Conservation (phyloP, 2,113 vertebrate genomes). For the Hirundichthys speculiger region DNA sequence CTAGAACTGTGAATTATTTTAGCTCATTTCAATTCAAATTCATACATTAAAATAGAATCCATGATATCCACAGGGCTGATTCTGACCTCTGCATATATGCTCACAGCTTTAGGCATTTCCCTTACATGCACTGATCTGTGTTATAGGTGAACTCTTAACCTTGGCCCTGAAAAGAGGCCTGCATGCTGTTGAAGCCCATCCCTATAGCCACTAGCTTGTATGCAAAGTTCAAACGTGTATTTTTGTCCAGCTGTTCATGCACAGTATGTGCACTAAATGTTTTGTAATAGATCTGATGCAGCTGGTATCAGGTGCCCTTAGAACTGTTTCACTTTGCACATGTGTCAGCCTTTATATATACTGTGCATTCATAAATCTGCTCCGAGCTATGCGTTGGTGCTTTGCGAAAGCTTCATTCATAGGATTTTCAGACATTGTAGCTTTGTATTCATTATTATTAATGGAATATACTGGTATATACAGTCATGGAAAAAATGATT, state of each 20-base stretch:
- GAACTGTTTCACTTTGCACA: constrained; percentile 18
- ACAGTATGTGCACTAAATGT: constrained; percentile 4
- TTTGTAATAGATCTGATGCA: constrained; percentile 10
- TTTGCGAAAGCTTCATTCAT: no score
- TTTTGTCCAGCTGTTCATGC: constrained; percentile 33
- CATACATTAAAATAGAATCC: background rate
- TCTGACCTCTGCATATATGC: background rate
- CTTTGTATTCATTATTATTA: no score
- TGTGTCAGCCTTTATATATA: constrained; percentile 19
- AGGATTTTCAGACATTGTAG: no score
- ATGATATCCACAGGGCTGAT: background rate
- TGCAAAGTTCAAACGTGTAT: constrained; percentile 13
- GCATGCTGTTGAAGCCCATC: background rate
- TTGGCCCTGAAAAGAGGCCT: no score
- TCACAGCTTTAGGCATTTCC: background rate
- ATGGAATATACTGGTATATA: no score
- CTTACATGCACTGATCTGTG: background rate
- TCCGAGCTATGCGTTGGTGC: background rate
- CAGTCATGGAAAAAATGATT: no score
- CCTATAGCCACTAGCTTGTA: background rate
- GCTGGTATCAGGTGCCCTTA: background rate
- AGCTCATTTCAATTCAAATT: no score
- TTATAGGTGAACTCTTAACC: background rate
- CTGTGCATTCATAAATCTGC: background rate
- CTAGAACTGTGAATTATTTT: no score